phyloP scores from a whole-genome alignment of 2,888 invertebrate genomes.

The Hypomecis atomaria region DNA sequence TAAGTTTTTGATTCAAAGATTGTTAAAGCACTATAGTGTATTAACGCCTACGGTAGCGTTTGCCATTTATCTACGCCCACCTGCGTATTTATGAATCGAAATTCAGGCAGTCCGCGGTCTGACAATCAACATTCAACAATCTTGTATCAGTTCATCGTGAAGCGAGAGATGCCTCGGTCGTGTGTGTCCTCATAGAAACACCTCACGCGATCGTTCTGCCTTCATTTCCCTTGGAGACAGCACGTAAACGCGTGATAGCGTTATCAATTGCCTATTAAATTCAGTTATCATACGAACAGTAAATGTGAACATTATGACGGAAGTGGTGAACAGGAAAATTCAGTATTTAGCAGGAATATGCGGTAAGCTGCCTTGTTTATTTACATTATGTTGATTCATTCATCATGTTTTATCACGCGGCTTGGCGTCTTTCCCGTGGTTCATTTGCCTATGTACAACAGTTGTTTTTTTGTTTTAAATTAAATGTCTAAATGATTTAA shows the following conservation, averaged over 20 bases:
- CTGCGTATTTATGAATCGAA: slow-evolving; percentile 4
- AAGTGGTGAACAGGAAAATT: slow-evolving; percentile 60
- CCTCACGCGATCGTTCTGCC: slow-evolving; percentile 2
- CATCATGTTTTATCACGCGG: neutral
- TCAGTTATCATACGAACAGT: slow-evolving; percentile 6
- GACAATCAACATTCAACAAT: neutral
- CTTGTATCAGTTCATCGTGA: neutral
- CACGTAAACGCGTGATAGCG: slow-evolving; percentile 4
- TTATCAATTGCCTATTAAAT: slow-evolving; percentile 12
- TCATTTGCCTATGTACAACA: no score
- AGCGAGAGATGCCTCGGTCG: slow-evolving; percentile 1
- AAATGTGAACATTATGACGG: slow-evolving; percentile 43
- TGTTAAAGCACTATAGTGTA: no score
- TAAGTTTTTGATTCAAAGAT: no score
- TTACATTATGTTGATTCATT: slow-evolving; percentile 14
- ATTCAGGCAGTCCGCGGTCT: slow-evolving; percentile 8
- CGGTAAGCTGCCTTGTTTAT: slow-evolving; percentile 59
- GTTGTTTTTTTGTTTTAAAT: no score
- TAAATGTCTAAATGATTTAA: no score
- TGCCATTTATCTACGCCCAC: neutral
- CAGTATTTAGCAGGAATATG: slow-evolving; percentile 79
- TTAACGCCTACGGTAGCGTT: neutral
- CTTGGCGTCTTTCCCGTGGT: neutral
- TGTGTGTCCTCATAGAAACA: neutral
- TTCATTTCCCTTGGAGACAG: neutral